Percentiles rank a stretch among this genome's conserved stretches.
Evolutionary conservation across 2,113 vertebrate species (phyloP).

Genomic region (Indri indri): DNA sequence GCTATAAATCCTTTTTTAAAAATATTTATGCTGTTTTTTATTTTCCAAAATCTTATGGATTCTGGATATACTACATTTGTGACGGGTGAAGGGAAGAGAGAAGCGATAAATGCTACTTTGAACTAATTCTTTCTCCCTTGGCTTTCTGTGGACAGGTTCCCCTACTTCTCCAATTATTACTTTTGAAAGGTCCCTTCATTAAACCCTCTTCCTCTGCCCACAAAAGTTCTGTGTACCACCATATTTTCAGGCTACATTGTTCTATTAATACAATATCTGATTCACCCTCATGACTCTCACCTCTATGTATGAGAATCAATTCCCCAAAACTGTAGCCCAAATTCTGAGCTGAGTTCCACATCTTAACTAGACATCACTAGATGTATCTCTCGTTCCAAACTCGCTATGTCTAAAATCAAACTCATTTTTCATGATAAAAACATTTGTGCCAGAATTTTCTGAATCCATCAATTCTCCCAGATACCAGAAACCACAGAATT

Average conservation of each 20-base stretch:
- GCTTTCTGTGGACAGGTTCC: neutral
- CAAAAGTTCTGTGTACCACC: neutral
- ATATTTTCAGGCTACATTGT: neutral
- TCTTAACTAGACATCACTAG: neutral
- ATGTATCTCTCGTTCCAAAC: neutral
- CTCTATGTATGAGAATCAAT: neutral
- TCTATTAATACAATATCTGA: neutral
- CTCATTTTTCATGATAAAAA: neutral
- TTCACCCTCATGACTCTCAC: neutral
- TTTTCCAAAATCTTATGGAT: neutral
- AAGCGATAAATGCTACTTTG: neutral
- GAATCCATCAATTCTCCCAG: neutral
- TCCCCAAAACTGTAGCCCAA: neutral
- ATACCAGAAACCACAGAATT: neutral
- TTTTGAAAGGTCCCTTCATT: neutral
- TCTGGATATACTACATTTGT: neutral
- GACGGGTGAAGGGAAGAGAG: neutral
- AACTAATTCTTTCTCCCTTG: neutral
- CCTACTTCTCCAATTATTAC: neutral
- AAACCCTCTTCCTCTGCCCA: neutral
- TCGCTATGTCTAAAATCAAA: constrained; percentile 35
- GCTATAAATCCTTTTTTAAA: neutral
- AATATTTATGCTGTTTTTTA: neutral
- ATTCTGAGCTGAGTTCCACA: neutral
- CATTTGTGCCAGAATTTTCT: neutral